A percentile compares a stretch with the other conserved stretches of the same genome.
Conservation (phyloP, 2,113 vertebrate genomes). For the Corvus hawaiiensis region DNA sequence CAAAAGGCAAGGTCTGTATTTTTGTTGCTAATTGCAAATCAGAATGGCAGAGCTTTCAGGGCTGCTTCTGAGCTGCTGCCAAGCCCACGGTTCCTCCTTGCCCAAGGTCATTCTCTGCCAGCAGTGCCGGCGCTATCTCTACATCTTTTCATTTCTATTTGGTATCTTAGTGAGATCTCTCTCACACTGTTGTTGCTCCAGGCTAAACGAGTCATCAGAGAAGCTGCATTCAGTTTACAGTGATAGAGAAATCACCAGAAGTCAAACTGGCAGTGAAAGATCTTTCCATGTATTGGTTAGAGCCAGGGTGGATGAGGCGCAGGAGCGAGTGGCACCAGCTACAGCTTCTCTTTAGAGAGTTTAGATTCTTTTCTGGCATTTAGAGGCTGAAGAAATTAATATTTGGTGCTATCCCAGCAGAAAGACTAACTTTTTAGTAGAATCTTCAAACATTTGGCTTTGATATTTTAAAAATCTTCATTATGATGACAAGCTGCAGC, state of each 20-base stretch:
- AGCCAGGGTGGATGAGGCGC: neutral
- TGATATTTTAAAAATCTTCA: neutral
- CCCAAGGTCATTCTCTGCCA: neutral
- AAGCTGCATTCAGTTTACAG: neutral
- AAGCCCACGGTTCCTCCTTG: neutral
- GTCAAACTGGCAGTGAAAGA: neutral
- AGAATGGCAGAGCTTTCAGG: neutral
- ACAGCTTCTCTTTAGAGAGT: neutral
- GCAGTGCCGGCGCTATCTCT: neutral
- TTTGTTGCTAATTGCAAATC: neutral
- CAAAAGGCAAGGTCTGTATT: neutral
- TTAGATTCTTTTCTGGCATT: neutral
- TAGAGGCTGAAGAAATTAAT: neutral
- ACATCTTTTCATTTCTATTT: neutral
- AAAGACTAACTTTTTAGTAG: neutral
- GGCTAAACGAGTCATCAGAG: neutral
- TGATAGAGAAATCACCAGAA: neutral
- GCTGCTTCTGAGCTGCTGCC: neutral
- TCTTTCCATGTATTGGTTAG: neutral
- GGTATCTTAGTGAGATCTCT: neutral
- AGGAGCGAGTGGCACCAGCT: fast-evolving
- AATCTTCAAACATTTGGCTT: neutral
- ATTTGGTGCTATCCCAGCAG: neutral
- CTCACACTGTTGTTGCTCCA: neutral
- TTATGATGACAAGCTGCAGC: neutral